Evolutionary conservation across 1,140 invertebrate species (phyloP), one percentile per base, ranked within the genome.

Genomic region (Tetramorium simillimum): DNA sequence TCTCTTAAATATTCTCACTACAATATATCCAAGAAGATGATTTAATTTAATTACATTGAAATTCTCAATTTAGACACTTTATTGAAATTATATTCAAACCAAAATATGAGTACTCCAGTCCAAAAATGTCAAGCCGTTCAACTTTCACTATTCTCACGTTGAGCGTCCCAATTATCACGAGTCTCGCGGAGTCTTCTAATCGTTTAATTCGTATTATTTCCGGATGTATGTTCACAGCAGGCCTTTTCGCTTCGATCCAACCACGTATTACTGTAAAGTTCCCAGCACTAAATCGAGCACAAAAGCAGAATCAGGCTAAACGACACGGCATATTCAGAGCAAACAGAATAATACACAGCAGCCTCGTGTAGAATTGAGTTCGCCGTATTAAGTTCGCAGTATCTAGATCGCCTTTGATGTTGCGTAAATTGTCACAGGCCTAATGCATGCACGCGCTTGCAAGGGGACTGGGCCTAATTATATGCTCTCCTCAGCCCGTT

Each of bases 351-450:
- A 46, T 62, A 77, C 81, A 51, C 82, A 88, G 76, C 53, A 86
- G 77, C 75, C 12, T 63, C 76, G 69, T 53, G 51, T 89, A 87
- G 77, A 89, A 87, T 85, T 85, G 60, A 88, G 62, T 89, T 88
- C 9, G 60, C 46, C n/a, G 12, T 67, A 37, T 56, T 86, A 56
- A 86, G 73, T 90, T 86, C 69, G 86, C 85, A 84, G 77, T 82
- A 87, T 62, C 58, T 16, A 76, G 73, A 76, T 90, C 51, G 88
- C 60, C 67, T 90, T 90, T 69, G 72, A 43, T 90, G 88, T 90
- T 86, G 84, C 70, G 86, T 76, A 21, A 65, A 33, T 24, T 62
- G 49, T 58, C 72, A 21, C 72, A 21, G 12, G 16, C 53, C 24
- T 46, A 21, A 33, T 90, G 89, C 89, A 90, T 90, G 89, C n/a